These are phyloP conservation scores for Hyposoter didymator DNA, from an alignment of 2,888 invertebrate species.

Conservation along the genomic window DNA sequence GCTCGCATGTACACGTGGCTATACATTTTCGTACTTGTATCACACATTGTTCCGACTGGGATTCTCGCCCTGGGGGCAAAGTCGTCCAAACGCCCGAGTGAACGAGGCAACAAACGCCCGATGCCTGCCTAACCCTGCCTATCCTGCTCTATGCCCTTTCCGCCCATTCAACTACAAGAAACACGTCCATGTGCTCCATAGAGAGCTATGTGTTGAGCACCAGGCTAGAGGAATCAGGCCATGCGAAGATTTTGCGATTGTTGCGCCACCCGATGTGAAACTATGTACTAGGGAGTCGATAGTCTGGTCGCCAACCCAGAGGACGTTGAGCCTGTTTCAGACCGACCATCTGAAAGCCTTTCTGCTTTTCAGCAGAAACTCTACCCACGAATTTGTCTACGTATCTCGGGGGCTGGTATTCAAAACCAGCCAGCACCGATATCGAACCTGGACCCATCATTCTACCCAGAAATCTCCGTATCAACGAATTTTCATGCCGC, in stretches of 20 bases:
- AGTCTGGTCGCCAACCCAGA: neutral
- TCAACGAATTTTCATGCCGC: conserved; percentile 10
- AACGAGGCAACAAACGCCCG: conserved; percentile 58
- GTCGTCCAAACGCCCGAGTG: conserved; percentile 50
- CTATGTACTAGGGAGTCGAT: conserved; percentile 17
- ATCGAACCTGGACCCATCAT: neutral
- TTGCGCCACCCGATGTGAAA: conserved; percentile 12
- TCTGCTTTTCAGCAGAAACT: neutral
- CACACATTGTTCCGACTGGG: conserved; percentile 31
- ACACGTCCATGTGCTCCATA: neutral
- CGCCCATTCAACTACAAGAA: conserved; percentile 5
- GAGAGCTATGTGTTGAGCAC: neutral
- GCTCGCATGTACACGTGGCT: neutral
- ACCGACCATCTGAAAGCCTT: neutral
- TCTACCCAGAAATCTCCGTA: conserved; percentile 24
- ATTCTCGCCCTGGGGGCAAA: conserved; percentile 60
- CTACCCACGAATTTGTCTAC: neutral
- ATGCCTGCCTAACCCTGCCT: conserved; percentile 9
- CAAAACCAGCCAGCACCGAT: neutral
- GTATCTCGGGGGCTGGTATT: neutral
- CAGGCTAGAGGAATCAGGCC: conserved; percentile 34
- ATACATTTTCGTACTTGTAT: neutral
- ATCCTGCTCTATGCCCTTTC: neutral
- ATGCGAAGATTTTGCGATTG: conserved; percentile 39
- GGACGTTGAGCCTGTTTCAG: neutral